phyloP scores from a whole-genome alignment of 2,113 vertebrate species.

The Nannobrachium achirus region DNA sequence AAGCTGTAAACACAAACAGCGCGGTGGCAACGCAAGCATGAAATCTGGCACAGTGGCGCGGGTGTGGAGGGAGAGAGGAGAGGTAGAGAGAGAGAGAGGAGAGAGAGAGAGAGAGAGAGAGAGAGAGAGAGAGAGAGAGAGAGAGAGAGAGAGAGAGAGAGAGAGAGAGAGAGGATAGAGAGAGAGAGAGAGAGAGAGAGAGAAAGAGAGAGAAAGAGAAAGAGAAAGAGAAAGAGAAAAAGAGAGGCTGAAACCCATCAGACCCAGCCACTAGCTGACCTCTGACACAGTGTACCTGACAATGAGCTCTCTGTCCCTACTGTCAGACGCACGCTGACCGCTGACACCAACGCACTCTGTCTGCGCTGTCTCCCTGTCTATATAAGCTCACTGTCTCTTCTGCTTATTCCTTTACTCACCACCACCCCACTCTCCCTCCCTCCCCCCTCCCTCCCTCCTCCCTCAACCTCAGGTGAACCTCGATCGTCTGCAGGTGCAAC shows the following conservation, averaged over 20 bases:
- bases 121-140: not conserved
- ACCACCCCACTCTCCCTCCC: slow-evolving; percentile 8
- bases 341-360: slow-evolving; percentile 43
- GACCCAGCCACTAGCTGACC: slow-evolving; percentile 40
- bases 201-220: slow-evolving; percentile 30
- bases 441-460: not conserved
- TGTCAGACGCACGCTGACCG: slow-evolving; percentile 35
- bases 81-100: no score
- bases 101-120: slow-evolving; percentile 4
- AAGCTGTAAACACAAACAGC: slow-evolving; percentile 52
- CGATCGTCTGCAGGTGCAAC: no score
- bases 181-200: slow-evolving; percentile 24
- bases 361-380: slow-evolving; percentile 33
- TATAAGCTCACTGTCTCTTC: slow-evolving; percentile 3
- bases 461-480: no score
- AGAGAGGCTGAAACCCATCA: slow-evolving; percentile 27
- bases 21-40: slow-evolving; percentile 60
- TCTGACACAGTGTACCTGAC: slow-evolving; percentile 51
- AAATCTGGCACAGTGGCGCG: slow-evolving; percentile 70
- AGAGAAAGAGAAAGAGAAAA: slow-evolving; percentile 2
- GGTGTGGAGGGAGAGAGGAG: slow-evolving; percentile 30
- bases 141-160: not conserved
- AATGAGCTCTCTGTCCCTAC: slow-evolving; percentile 31
- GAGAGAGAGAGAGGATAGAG: slow-evolving; percentile 16
- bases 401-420: not conserved